These are phyloP conservation scores for Cryptosula pallasiana DNA, from an alignment of 2,888 invertebrate species.

Conservation along the genomic window DNA sequence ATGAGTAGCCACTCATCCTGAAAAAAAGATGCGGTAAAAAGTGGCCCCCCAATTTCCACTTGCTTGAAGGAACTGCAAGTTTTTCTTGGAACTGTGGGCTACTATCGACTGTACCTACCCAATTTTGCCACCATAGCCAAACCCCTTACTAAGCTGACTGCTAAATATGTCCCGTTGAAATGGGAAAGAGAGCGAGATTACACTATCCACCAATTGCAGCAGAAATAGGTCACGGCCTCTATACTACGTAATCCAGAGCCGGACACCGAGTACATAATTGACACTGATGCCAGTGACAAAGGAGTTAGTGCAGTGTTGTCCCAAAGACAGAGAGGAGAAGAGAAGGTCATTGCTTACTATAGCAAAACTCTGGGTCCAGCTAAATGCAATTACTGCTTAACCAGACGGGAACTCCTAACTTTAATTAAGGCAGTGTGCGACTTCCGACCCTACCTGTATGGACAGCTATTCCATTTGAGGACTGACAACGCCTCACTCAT, in stretches of 20 bases:
- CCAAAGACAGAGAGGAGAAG: not conserved
- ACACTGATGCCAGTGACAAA: conserved; percentile 9
- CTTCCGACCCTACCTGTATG: too few relatives aligned
- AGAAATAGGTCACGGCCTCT: not conserved
- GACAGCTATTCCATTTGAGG: too few relatives aligned
- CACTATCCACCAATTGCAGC: not conserved
- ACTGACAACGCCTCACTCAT: too few relatives aligned
- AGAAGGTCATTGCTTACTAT: too few relatives aligned
- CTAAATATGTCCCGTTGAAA: not conserved
- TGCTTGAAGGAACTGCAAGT: too few relatives aligned
- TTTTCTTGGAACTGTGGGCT: not conserved
- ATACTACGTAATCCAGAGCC: not conserved
- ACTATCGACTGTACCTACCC: conserved; percentile 14
- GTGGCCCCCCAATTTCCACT: too few relatives aligned
- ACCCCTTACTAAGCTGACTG: conserved; percentile 16
- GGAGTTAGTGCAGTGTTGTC: conserved; percentile 1
- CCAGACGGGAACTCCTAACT: too few relatives aligned
- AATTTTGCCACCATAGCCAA: conserved; percentile 22
- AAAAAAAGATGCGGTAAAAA: too few relatives aligned
- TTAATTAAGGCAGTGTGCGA: too few relatives aligned
- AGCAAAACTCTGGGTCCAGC: too few relatives aligned
- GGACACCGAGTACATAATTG: not conserved
- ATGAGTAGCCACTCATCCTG: conserved; percentile 23
- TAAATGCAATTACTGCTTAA: too few relatives aligned
- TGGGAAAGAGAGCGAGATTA: not conserved